Conservation (phyloP, 2,113 vertebrate species). For the Plecotus auritus region DNA sequence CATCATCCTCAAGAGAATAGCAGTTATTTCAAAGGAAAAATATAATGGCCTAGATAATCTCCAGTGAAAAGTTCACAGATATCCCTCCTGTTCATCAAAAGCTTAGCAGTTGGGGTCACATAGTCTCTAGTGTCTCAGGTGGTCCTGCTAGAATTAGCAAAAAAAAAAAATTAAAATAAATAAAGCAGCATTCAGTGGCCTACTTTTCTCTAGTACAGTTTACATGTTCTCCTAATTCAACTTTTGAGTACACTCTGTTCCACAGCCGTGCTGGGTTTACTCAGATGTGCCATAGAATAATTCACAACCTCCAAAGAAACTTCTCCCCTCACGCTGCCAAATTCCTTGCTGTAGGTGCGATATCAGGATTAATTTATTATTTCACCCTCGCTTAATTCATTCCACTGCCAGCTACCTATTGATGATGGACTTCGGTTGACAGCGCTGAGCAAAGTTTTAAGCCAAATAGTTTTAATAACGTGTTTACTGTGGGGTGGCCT, state of each 20-base stretch:
- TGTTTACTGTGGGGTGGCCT: slow-evolving; percentile 79
- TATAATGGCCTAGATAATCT: background rate
- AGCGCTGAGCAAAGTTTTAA: slow-evolving; percentile 74
- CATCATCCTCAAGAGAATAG: background rate
- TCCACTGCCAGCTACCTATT: slow-evolving; percentile 75
- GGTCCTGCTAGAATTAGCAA: slow-evolving; percentile 44
- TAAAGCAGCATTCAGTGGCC: slow-evolving; percentile 68
- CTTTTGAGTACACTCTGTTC: slow-evolving; percentile 68
- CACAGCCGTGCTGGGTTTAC: slow-evolving; percentile 65
- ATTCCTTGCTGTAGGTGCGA: slow-evolving; percentile 70
- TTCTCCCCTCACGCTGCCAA: slow-evolving; percentile 62
- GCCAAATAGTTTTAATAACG: slow-evolving; percentile 79
- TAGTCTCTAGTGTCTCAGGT: slow-evolving; percentile 56
- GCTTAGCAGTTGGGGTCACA: background rate
- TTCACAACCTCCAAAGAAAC: slow-evolving; percentile 60
- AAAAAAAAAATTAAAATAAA: slow-evolving; percentile 54
- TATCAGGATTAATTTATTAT: slow-evolving; percentile 74
- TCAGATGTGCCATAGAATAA: slow-evolving; percentile 66
- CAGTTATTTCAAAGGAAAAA: slow-evolving; percentile 7
- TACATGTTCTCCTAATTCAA: slow-evolving; percentile 78
- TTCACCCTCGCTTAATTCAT: slow-evolving; percentile 79
- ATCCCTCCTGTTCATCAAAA: slow-evolving; percentile 16
- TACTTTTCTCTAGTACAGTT: slow-evolving; percentile 66
- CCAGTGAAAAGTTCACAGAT: background rate
- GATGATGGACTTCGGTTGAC: slow-evolving; percentile 75